Percentiles rank a stretch among this genome's conserved stretches.
Evolutionary conservation across 2,797 vertebrate genomes (phyloP).

Genomic region (Pelochelys cantorii): DNA sequence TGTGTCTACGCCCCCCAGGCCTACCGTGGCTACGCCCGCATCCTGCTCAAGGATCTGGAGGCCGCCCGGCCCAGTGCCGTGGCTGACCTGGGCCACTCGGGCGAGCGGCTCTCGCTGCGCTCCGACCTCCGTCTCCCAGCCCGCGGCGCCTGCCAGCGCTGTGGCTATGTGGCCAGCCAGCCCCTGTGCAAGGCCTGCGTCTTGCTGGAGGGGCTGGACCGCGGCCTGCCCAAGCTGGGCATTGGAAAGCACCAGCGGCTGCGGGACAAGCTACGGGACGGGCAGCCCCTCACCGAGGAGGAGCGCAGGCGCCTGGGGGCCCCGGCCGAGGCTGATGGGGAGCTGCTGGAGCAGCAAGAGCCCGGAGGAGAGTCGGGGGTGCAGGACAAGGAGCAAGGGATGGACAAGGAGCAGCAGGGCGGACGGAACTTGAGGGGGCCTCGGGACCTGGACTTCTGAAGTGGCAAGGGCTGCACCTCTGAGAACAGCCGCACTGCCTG

Average conservation of each 20-base stretch:
- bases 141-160: slow-evolving; percentile 86
- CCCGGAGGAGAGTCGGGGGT: no score
- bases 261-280: slow-evolving; percentile 81
- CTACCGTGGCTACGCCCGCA: slow-evolving; percentile 89
- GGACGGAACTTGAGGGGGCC: no score
- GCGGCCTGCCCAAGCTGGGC: slow-evolving; percentile 88
- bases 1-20: slow-evolving; percentile 93
- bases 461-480: background rate
- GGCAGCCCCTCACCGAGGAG: slow-evolving; percentile 78
- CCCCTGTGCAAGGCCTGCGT: slow-evolving; percentile 90
- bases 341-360: background rate
- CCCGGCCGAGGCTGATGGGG: background rate
- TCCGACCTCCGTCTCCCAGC: slow-evolving; percentile 81
- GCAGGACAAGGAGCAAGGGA: no score
- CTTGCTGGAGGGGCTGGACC: slow-evolving; percentile 89
- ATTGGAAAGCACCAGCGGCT: slow-evolving; percentile 84
- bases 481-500: background rate
- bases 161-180: slow-evolving; percentile 92
- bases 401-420: background rate
- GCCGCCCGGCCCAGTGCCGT: slow-evolving; percentile 86
- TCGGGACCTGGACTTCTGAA: background rate
- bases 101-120: slow-evolving; percentile 87
- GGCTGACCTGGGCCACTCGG: slow-evolving; percentile 91
- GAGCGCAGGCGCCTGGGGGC: slow-evolving; percentile 24
- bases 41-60: slow-evolving; percentile 88